Evolutionary conservation across 2,113 vertebrate genomes (phyloP).

Genomic region (Sinocyclocheilus grahami): DNA sequence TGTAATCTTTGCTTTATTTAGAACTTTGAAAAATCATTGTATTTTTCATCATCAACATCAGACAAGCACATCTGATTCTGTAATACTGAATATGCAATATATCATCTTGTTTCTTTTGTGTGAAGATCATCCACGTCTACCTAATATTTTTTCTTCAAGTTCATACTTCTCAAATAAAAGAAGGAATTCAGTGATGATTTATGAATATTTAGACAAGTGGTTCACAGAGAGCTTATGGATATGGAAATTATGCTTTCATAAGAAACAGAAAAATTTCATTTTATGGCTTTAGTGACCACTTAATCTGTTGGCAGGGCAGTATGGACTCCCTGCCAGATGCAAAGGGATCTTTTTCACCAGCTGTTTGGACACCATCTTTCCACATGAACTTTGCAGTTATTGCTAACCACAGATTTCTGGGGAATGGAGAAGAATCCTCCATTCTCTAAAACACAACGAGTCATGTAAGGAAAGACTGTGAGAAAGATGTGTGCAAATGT

Average conservation of each 20-base stretch:
- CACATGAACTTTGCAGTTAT: conserved; percentile 68
- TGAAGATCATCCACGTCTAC: not conserved
- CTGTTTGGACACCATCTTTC: conserved; percentile 65
- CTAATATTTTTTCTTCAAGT: conserved; percentile 57
- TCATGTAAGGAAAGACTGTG: conserved; percentile 45
- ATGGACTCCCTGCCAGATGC: conserved; percentile 53
- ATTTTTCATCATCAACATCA: not conserved
- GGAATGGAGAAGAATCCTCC: not conserved
- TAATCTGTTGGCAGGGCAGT: conserved; percentile 69
- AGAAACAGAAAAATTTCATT: conserved; percentile 68
- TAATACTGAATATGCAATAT: not conserved
- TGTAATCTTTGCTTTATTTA: not conserved
- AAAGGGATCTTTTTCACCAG: conserved; percentile 64
- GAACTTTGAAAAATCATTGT: not conserved
- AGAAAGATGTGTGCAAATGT: not conserved
- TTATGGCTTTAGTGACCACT: conserved; percentile 68
- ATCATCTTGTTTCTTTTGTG: not conserved
- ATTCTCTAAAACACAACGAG: conserved; percentile 9
- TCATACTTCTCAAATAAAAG: conserved; percentile 70
- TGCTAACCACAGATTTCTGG: conserved; percentile 49
- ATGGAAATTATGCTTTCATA: conserved; percentile 72
- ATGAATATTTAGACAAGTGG: conserved; percentile 91
- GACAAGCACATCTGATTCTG: not conserved
- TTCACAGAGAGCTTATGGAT: conserved; percentile 74
- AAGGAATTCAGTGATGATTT: conserved; percentile 83